Evolutionary conservation across 2,888 invertebrate genomes (phyloP).

Genomic region (Ochropacha duplaris): DNA sequence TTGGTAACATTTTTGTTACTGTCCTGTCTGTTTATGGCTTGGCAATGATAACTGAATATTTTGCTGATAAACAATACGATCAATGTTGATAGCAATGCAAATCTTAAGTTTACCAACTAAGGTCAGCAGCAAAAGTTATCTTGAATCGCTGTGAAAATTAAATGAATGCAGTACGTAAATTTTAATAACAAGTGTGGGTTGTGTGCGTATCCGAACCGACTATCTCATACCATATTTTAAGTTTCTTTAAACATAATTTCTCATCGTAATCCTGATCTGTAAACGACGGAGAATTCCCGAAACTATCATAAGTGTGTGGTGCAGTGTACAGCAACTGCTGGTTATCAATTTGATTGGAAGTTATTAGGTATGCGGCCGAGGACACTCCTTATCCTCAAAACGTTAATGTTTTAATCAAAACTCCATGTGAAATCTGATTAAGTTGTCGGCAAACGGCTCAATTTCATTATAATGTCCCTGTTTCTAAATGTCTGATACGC

Average conservation of each 20-base stretch:
- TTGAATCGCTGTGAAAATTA: neutral
- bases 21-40: neutral
- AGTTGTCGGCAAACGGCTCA: slow-evolving; percentile 34
- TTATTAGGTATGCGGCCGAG: neutral
- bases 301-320: neutral
- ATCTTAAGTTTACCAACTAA: neutral
- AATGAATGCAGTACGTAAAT: neutral
- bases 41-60: neutral
- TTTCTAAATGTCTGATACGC: slow-evolving; percentile 40
- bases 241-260: neutral
- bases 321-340: neutral
- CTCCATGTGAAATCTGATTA: slow-evolving; percentile 30
- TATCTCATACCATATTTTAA: neutral
- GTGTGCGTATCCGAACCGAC: too few relatives aligned
- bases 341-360: neutral
- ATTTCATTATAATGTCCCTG: slow-evolving; percentile 39
- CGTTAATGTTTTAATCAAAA: neutral
- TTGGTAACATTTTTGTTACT: neutral
- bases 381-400: slow-evolving; percentile 1
- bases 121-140: neutral
- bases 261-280: too few relatives aligned
- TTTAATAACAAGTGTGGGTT: neutral
- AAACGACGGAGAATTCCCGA: too few relatives aligned
- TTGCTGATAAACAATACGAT: neutral
- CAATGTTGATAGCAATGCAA: neutral